Evolutionary conservation across 2,113 vertebrate genomes (phyloP), one percentile per base, ranked within the genome.

Genomic region (Brienomyrus longianalis): DNA sequence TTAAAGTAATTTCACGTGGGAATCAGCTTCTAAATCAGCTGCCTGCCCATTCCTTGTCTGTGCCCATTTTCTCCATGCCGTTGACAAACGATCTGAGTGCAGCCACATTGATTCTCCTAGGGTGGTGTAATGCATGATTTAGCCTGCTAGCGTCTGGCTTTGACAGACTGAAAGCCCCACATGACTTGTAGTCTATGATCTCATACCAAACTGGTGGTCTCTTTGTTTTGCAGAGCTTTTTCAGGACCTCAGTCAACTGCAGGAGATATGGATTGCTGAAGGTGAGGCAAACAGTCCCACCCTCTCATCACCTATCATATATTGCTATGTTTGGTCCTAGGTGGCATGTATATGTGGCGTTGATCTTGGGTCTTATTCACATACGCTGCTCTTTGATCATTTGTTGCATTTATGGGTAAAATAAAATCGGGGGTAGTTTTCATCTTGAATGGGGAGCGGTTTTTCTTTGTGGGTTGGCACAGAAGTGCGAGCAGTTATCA

Each of bases 211-310:
- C 43, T 85, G 85, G 50, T 50, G 51, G 47, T 92, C 6, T 89
- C 88, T 90, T 56, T 48, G 27, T 85, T 88, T 47, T 62, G 2
- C 95, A 97, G 97, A 97, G 92, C 95, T 97, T 92, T 97, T 97
- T 95, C 97, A 97, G 93, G 97, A 97, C 95, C 96, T 97, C 91
- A 97, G 96, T 94, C 96, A 96, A 93, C 96, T 97, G 88, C 97
- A 97, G 91, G 97, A 97, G 94, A 96, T 97, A 92, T 97, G 97
- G 97, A 96, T 97, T 94, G 97, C 97, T 91, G 97, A 97, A 97
- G 95, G 92, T 95, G 91, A 90, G 17, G 3, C 4, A n/a, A 1
- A 31, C 51, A 21, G 19, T 59, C 21, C 31, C 39, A 39, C 39
- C 19, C 11, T 85, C 23, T 51, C 45, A 31, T 15, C 83, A 15